Conservation (phyloP, 2,113 vertebrate species). For the Sus scrofa region DNA sequence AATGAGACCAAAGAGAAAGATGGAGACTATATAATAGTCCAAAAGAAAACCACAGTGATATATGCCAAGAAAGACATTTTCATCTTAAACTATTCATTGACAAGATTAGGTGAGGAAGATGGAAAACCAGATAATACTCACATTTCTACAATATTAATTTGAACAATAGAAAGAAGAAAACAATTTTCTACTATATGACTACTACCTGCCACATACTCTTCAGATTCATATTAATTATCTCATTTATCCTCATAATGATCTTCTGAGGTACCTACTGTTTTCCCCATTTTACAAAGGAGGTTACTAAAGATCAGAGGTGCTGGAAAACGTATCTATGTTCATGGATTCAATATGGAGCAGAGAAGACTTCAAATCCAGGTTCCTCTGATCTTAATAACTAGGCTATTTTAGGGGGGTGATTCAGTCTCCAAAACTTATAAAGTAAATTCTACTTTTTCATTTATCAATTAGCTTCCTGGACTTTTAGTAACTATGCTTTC, state of each 20-base stretch:
- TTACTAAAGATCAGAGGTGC: background rate
- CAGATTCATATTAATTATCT: background rate
- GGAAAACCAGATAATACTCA: background rate
- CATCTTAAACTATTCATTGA: background rate
- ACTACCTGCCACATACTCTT: background rate
- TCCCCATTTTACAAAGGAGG: background rate
- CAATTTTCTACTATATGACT: background rate
- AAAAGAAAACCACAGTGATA: background rate
- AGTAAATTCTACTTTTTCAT: background rate
- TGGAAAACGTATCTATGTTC: background rate
- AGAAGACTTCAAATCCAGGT: background rate
- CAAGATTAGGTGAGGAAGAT: background rate
- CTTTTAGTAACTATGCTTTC: background rate
- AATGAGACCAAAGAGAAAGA: background rate
- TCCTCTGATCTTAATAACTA: background rate
- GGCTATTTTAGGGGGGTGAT: background rate
- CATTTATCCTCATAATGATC: background rate
- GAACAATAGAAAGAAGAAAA: background rate
- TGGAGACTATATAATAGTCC: background rate
- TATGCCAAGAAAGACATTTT: background rate
- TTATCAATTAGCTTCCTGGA: background rate
- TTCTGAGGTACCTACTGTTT: background rate
- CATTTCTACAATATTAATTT: background rate
- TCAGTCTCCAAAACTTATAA: background rate
- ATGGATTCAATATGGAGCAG: background rate